phyloP scores from a whole-genome alignment of 2,113 vertebrate species.

The Manacus vitellinus region DNA sequence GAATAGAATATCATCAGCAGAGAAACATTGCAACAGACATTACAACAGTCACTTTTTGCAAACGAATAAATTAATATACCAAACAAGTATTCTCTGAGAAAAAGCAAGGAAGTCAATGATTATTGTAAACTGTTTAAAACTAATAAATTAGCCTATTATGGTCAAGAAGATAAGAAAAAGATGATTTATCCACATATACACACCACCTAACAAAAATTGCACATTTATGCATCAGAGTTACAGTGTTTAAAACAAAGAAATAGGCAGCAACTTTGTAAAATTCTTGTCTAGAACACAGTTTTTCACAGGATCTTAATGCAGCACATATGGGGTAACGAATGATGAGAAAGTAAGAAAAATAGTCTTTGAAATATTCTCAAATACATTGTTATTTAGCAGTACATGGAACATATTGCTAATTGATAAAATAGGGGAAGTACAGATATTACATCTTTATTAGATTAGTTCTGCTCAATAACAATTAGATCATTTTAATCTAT shows the following conservation, averaged over 20 bases:
- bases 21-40: background rate
- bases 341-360: background rate
- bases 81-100: background rate
- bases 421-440: background rate
- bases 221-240: background rate
- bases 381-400: background rate
- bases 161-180: background rate
- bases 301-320: background rate
- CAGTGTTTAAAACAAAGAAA: background rate
- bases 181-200: background rate
- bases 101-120: background rate
- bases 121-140: background rate
- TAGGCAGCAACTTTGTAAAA: background rate
- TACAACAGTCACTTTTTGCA: background rate
- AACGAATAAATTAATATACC: background rate
- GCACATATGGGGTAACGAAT: background rate
- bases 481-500: background rate
- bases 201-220: fast-evolving
- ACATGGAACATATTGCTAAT: background rate
- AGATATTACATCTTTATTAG: background rate
- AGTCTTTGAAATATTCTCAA: background rate
- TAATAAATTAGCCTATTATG: background rate
- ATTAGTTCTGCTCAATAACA: background rate
- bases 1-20: too few relatives aligned
- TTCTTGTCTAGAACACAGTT: background rate